These are phyloP conservation scores for Phorcus lineatus DNA, from an alignment of 2,888 invertebrate genomes.

Conservation along the genomic window DNA sequence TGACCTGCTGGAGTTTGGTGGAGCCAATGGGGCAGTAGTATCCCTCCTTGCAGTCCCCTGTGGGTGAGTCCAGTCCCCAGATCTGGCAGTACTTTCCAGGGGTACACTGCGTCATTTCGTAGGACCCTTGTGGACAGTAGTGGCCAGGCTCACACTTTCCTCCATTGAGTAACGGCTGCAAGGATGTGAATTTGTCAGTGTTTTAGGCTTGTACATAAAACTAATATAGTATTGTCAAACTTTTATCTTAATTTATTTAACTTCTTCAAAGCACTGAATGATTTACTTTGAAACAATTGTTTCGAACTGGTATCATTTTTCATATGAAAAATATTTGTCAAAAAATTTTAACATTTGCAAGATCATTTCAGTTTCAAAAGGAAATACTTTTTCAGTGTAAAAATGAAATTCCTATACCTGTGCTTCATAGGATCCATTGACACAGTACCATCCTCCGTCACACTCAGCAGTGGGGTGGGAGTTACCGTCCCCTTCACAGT, in stretches of 20 bases:
- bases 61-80: constrained; percentile 56
- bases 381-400: too few species aligned
- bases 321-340: too few species aligned
- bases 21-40: constrained; percentile 67
- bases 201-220: not conserved
- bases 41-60: constrained; percentile 60
- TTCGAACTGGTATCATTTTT: too few species aligned
- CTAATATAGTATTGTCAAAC: not conserved
- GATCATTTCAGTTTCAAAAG: too few species aligned
- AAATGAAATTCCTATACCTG: constrained; percentile 44
- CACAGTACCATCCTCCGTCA: constrained; percentile 67
- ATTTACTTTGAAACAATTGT: too few species aligned
- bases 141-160: constrained; percentile 68
- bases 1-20: constrained; percentile 47
- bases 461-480: constrained; percentile 62
- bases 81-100: constrained; percentile 69
- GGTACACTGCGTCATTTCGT: constrained; percentile 61
- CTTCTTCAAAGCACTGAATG: too few species aligned
- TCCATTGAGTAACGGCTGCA: constrained; percentile 65
- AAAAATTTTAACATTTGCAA: too few species aligned
- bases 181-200: not conserved
- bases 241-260: not conserved
- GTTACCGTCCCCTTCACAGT: constrained; percentile 66
- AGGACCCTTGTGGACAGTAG: constrained; percentile 69
- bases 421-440: constrained; percentile 57